Evolutionary conservation across 2,113 vertebrate genomes (phyloP), one percentile per base, ranked within the genome.

Genomic region (Spheniscus mendiculus): DNA sequence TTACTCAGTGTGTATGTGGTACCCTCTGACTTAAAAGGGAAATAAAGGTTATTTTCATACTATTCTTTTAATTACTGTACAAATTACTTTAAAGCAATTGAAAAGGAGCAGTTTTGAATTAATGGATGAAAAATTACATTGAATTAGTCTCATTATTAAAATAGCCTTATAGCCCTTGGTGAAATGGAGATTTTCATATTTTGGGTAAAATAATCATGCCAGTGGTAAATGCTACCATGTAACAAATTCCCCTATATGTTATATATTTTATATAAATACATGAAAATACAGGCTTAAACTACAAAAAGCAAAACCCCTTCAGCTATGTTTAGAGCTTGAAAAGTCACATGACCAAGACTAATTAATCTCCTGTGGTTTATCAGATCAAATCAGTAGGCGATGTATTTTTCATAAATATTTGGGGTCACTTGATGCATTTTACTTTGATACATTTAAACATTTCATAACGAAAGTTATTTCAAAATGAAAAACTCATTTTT

Each of bases 301-400:
- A 87, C 53, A 87, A 87, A 93, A 91, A 86, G 53, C 17, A 84
- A 96, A 96, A 58, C 4, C 66, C 83, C 53, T 89, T 93, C 70
- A 94, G 83, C 61, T 70, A 91, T 85, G 23, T 85, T 94, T 91
- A 96, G 81, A 65, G 58, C 81, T 89, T 94, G 73, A 80, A 94
- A 95, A 93, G 77, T 93, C 91, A 79, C n/a, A 34, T 91, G 87
- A 86, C 56, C 65, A 89, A 67, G 59, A 74, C 52, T 97, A 97
- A 95, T 95, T 96, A 91, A 91, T 87, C 89, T 92, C 91, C 89
- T 83, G 91, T 80, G 94, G 70, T 65, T 96, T 86, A 87, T 96
- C 87, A 93, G 56, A 73, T 90, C 85, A 88, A 70, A 93, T 88
- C 79, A 73, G 74, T 81, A 93, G 67, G 76, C 6, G 0, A 86